A percentile compares a stretch with the other conserved stretches of the same genome.
Evolutionary conservation across 2,797 vertebrate genomes (phyloP).

Genomic region (Chaunax sp.): DNA sequence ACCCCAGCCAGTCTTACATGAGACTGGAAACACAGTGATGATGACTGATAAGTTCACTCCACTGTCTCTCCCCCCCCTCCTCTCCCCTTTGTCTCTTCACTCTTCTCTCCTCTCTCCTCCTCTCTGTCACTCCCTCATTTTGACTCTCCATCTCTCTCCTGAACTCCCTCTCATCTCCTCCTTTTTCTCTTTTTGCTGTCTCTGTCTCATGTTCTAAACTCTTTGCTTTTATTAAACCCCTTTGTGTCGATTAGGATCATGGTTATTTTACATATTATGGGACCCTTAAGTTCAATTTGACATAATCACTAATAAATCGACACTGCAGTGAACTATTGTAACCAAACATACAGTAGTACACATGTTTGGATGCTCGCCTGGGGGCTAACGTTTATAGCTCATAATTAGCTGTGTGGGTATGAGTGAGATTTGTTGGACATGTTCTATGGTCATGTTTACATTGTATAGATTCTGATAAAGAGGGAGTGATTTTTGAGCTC

Average conservation of each 20-base stretch:
- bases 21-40: constrained; percentile 74
- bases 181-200: constrained; percentile 16
- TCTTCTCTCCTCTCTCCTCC: constrained; percentile 23
- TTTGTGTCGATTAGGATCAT: constrained; percentile 3
- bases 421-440: too few relatives aligned
- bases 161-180: background rate
- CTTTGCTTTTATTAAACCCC: constrained; percentile 9
- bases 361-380: too few relatives aligned
- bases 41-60: constrained; percentile 77
- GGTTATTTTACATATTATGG: background rate
- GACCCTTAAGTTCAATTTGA: too few relatives aligned
- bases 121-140: constrained; percentile 18
- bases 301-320: too few relatives aligned
- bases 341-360: too few relatives aligned
- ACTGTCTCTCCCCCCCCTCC: constrained; percentile 57
- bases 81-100: constrained; percentile 50
- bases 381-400: too few relatives aligned
- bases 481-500: too few relatives aligned
- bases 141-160: constrained; percentile 5
- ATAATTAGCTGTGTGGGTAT: too few relatives aligned
- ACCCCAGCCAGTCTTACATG: constrained; percentile 64
- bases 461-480: too few relatives aligned
- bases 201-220: constrained; percentile 5
- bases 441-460: too few relatives aligned
- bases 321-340: too few relatives aligned